Percentiles rank a stretch among this genome's conserved stretches.
phyloP scores from a whole-genome alignment of 2,888 invertebrate species.

The Allophyes oxyacanthae region DNA sequence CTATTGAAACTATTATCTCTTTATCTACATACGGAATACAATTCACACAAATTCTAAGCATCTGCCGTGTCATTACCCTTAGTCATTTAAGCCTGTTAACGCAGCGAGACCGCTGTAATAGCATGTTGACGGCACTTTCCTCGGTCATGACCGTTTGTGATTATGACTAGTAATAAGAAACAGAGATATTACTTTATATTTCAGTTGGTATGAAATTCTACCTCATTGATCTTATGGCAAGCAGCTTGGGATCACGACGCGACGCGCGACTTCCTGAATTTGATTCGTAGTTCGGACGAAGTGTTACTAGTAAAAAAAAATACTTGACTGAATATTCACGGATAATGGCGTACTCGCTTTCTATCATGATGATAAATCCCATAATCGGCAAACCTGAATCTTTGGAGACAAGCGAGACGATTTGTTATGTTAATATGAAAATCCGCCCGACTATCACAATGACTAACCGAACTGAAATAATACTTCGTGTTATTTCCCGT shows the following conservation, averaged over 20 bases:
- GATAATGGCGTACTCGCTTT: too few species aligned
- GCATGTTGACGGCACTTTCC: slow-evolving; percentile 77
- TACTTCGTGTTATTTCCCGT: slow-evolving; percentile 21
- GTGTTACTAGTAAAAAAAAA: too few species aligned
- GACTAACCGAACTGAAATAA: slow-evolving; percentile 13
- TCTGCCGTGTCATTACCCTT: slow-evolving; percentile 87
- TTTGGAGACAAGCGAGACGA: neutral
- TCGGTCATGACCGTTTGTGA: slow-evolving; percentile 77
- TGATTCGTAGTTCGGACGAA: slow-evolving; percentile 13
- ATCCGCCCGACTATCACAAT: slow-evolving; percentile 7
- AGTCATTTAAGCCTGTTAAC: slow-evolving; percentile 86
- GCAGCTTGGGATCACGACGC: slow-evolving; percentile 26
- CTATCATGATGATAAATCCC: too few species aligned
- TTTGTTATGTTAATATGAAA: neutral
- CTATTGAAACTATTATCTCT: slow-evolving; percentile 61
- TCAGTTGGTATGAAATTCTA: slow-evolving; percentile 32
- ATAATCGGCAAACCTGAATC: neutral
- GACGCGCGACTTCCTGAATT: too few species aligned
- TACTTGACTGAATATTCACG: too few species aligned
- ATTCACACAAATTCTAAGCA: slow-evolving; percentile 82
- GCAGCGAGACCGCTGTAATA: slow-evolving; percentile 78
- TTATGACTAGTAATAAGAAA: slow-evolving; percentile 70
- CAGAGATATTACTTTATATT: slow-evolving; percentile 61
- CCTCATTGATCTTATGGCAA: slow-evolving; percentile 17
- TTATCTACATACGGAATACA: slow-evolving; percentile 68